Evolutionary conservation across 2,888 invertebrate species (phyloP), one percentile per base, ranked within the genome.

Genomic region (Andrena chrysosceles): DNA sequence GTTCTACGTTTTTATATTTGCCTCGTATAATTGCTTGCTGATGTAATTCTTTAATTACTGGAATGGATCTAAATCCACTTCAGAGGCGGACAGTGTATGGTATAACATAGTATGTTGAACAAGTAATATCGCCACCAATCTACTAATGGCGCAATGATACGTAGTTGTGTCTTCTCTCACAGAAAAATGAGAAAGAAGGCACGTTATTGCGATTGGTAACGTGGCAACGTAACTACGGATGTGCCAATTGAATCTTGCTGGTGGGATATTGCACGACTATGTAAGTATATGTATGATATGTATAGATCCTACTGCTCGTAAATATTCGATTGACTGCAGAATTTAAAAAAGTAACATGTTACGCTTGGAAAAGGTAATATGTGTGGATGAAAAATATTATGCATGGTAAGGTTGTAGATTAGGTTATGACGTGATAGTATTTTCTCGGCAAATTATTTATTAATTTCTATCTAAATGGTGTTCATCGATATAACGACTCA

Each of bases 61-160:
- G 96, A 85, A 95, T 96, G 87, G 95, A 95, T 89, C 95, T 95
- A 0, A 95, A 95, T 92, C 92, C 95, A 2, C 95, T 95, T 0
- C 94, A 95, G 69, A 94, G 95, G 85, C 95, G 95, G 5, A 95
- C 95, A 0, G 95, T 96, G 90, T 95, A 95, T 90, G 95, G 95
- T 0, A 95, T 95, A 4, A 94, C 95, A 95, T 94, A 29, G 94
- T 95, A 13, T 95, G 95, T 70, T 96, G 95, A 95, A 92, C 95
- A 0, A 94, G 95, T 91, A 94, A 94, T 83, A 93, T 95, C 66
- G 95, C 95, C 0, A 91, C 96, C 6, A 95, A 95, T 86, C 96
- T 95, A 81, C 95, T 95, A 10, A 95, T 95, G 0, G 91, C 96
- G 1, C 96, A 96, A 90, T 95, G 96, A 85, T 95, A 95, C 62